A percentile compares a stretch with the other conserved stretches of the same genome.
Conservation (phyloP, 2,113 vertebrate species). For the Ophthalmolycus amberensis region DNA sequence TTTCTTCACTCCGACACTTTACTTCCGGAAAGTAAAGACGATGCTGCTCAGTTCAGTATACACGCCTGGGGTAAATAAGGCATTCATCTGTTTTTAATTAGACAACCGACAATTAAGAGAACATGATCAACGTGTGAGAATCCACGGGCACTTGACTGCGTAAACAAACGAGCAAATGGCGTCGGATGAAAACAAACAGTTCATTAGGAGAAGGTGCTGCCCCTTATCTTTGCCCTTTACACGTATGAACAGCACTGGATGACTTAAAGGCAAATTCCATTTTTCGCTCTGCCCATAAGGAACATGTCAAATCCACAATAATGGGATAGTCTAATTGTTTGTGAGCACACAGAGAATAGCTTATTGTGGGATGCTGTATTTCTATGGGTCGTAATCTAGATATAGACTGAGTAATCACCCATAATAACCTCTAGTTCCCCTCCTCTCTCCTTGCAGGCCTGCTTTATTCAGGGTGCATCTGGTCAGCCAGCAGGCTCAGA, state of each 20-base stretch:
- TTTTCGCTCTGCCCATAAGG: not conserved
- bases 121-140: constrained; percentile 34
- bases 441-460: constrained; percentile 44
- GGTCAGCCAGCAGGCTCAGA: constrained; percentile 81
- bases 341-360: not conserved
- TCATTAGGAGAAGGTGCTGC: constrained; percentile 34
- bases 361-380: not conserved
- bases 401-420: constrained; percentile 49
- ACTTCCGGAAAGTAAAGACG: not conserved
- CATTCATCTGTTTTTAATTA: constrained; percentile 65
- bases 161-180: constrained; percentile 50
- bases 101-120: constrained; percentile 30
- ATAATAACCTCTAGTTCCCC: constrained; percentile 58
- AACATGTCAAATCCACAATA: not conserved
- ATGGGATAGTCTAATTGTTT: not conserved
- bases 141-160: constrained; percentile 35
- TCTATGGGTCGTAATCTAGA: constrained; percentile 32
- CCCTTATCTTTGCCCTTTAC: not conserved
- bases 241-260: constrained; percentile 2
- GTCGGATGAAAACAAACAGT: constrained; percentile 36
- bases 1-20: constrained; percentile 39
- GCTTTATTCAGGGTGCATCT: constrained; percentile 81
- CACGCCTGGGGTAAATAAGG: constrained; percentile 43
- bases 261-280: not conserved
- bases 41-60: constrained; percentile 23